Evolutionary conservation across 2,888 invertebrate species (phyloP).

Genomic region (Yponomeuta cagnagella): DNA sequence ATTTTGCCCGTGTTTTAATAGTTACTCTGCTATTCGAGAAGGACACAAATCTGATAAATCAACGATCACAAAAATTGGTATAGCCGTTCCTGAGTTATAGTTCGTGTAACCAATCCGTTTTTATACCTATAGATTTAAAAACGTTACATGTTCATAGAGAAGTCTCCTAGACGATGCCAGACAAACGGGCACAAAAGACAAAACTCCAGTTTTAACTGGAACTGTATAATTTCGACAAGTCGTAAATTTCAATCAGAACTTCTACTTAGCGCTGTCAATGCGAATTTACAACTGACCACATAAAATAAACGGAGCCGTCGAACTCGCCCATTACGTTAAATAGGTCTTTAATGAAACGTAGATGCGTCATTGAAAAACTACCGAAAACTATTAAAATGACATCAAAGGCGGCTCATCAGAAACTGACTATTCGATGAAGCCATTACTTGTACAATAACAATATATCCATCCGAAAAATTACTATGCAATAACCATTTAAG

Average conservation of each 20-base stretch:
- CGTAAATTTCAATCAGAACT: conserved; percentile 46
- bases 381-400: no score
- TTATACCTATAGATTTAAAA: background rate
- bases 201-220: background rate
- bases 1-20: no score
- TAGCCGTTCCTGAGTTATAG: background rate
- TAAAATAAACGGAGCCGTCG: conserved; percentile 34
- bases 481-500: conserved; percentile 9
- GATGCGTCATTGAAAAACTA: no score
- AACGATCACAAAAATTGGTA: no score
- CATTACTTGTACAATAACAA: no score
- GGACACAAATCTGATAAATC: no score
- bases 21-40: no score
- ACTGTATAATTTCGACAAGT: conserved; percentile 3
- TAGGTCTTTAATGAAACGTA: background rate
- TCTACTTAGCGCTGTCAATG: conserved; percentile 37
- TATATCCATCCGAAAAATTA: background rate
- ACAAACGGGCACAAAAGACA: background rate
- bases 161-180: no score
- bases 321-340: conserved; percentile 3
- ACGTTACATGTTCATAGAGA: no score
- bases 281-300: conserved; percentile 31
- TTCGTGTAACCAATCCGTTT: background rate
- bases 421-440: no score
- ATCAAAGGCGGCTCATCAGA: no score